phyloP scores from a whole-genome alignment of 1,140 invertebrate genomes.

The Pectinophora gossypiella region DNA sequence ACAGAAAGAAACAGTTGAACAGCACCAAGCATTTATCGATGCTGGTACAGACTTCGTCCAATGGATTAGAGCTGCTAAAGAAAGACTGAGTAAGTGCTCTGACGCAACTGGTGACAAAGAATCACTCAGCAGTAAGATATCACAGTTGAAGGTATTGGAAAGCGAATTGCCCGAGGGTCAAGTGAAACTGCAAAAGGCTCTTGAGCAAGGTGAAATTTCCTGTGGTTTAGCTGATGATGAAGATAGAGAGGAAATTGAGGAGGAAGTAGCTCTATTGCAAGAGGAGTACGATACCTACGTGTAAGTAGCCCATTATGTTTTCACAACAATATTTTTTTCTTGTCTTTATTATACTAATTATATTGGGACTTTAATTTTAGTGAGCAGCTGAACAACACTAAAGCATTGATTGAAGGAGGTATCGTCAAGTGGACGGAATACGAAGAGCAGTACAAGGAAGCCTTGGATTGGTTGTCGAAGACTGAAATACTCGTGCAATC shows the following conservation, averaged over 20 bases:
- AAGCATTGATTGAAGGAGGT: conserved; percentile 89
- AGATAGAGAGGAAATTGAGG: conserved; percentile 92
- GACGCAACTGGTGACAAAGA: conserved; percentile 96
- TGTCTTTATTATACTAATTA: not conserved
- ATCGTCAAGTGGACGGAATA: conserved; percentile 97
- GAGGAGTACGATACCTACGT: conserved; percentile 91
- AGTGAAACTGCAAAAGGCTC: conserved; percentile 86
- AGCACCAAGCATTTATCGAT: conserved; percentile 93
- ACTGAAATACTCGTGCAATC: conserved; percentile 91
- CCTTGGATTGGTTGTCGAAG: conserved; percentile 90
- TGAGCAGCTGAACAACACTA: conserved; percentile 85
- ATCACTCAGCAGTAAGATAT: conserved; percentile 88
- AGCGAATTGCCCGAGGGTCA: conserved; percentile 89
- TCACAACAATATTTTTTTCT: conserved; percentile 1
- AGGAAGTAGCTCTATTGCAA: conserved; percentile 91
- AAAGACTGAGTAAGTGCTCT: conserved; percentile 93
- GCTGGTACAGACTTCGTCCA: conserved; percentile 92
- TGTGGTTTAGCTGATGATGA: conserved; percentile 89
- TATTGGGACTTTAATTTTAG: conserved; percentile 35
- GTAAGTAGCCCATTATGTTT: conserved; percentile 74
- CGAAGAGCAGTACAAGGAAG: conserved; percentile 94
- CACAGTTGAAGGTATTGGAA: conserved; percentile 88
- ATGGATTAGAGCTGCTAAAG: conserved; percentile 93
- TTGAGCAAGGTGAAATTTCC: conserved; percentile 88
- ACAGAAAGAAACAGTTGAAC: conserved; percentile 92